Base-by-base conservation (phyloP, 2,113 vertebrate species). In the Calidris pugnax region DNA sequence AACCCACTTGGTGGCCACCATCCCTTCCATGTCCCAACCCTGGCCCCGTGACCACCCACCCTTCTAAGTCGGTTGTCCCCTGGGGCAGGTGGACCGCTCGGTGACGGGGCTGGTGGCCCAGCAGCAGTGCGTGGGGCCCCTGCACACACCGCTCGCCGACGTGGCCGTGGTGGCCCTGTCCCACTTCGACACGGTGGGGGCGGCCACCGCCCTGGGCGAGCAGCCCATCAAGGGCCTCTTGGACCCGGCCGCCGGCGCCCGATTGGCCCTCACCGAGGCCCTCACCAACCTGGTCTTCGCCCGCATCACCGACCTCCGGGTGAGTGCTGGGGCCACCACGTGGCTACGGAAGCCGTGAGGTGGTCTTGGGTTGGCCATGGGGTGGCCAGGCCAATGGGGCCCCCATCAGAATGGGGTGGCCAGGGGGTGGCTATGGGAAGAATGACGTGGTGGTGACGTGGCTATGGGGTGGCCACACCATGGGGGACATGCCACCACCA, bases 111-210 rank as follows among this genome's bases (percentile, higher is more conserved):
- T 99, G 90, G 99, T 99, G 90, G 99, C 99, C 37, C 99, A 99
- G 97, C 99, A 99, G 95, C 99, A 99, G 96, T 99, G 99, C 28
- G 99, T 99, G 4, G 99, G 99, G 4, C 99, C 99, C 23, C 98
- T 99, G 41, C 99, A 99, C 94, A 99, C 99, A 10, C 99, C 99
- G 6, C 78, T 99, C 93, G 99, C 99, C 6, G 98, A 99, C 11
- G 99, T 99, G 35, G 99, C 99, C 0, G 99, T 99, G 45, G 98
- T 99, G 68, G 99, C 99, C 14, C 94, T 99, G 68, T 99, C 99
- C 30, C 98, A 98, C 8, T 98, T 99, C 16, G 97, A 98, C 87
- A 98, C 98, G 0, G 81, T 98, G 74, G 99, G 99, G 69, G 99
- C 98, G 1, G 99, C 99, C 33, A 99, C 99, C 0, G 98, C 99